Base-by-base conservation (phyloP, 2,113 vertebrate species). In the Zosterops japonicus region DNA sequence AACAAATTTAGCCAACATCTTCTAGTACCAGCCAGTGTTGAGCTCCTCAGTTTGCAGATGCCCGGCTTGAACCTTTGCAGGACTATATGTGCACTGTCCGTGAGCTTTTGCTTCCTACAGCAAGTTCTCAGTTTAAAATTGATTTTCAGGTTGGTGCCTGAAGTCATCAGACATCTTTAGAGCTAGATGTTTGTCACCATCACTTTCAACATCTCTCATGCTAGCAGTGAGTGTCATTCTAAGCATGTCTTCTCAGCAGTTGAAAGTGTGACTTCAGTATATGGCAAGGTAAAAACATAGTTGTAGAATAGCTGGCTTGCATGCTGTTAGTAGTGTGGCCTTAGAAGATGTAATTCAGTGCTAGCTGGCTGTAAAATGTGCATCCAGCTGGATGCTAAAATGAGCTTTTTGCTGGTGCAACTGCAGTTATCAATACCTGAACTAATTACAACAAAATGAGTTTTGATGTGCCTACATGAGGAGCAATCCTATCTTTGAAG, bases 401-500 rank as follows among this genome's bases (percentile, higher is more conserved):
- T 71, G 56, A 78, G 24, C 22, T n/a, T 84, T 61, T 91, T 87
- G 64, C 72, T 91, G 44, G 64, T 89, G n/a, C 53, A 56, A 13
- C 71, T 89, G 14, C 59, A 21, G 83, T 92, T 90, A 78, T 50
- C 63, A 63, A 70, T 92, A 90, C 33, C 72, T 92, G 89, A 91
- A 83, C 76, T 94, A 93, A 94, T 80, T 65, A 53, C 85, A 90
- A 7, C 49, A 69, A 93, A 95, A 93, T 83, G 35, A 87, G 24
- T 84, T 93, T 78, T 63, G 69, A 69, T 93, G 71, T 71, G 42
- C 46, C 21, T 71, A 9, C 49, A 10, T 52, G 83, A 93, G 60
- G 31, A 94, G 72, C 89, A 87, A 1, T 75, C 69, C 68, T 78
- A 0, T 78, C 56, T 92, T 87, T 81, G 83, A 89, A 94, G 47